These are phyloP conservation scores for Philotrypesis tridentata DNA, from an alignment of 1,140 invertebrate genomes.

Conservation along the genomic window DNA sequence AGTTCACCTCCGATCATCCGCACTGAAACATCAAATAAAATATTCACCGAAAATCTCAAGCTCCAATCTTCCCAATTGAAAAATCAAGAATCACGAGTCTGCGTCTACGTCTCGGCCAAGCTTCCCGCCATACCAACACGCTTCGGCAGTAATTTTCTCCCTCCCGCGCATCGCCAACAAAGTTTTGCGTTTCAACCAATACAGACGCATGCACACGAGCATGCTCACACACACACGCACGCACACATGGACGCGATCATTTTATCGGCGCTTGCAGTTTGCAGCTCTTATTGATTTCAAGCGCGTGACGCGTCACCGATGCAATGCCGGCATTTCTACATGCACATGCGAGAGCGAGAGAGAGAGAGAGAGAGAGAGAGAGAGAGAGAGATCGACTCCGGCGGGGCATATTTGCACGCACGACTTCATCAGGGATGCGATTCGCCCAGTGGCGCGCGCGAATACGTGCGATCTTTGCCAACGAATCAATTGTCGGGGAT, in stretches of 20 bases:
- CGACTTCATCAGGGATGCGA: slow-evolving; percentile 41
- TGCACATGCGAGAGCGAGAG: neutral
- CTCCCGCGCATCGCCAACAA: slow-evolving; percentile 7
- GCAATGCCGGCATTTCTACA: neutral
- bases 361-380: neutral
- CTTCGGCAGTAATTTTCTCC: neutral
- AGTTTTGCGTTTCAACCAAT: neutral
- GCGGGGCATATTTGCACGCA: slow-evolving; percentile 45
- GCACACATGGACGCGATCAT: neutral
- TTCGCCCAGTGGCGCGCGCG: slow-evolving; percentile 3
- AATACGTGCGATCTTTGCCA: slow-evolving; percentile 49
- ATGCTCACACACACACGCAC: neutral
- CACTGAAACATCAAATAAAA: neutral
- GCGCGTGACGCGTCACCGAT: slow-evolving; percentile 11
- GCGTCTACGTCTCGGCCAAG: neutral
- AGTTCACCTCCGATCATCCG: too few relatives aligned
- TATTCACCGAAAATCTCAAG: neutral
- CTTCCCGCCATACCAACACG: neutral
- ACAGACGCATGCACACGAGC: neutral
- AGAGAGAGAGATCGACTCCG: neutral
- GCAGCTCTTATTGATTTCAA: slow-evolving; percentile 21
- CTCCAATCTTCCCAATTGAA: neutral
- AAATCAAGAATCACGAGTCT: neutral
- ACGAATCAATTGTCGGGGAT: slow-evolving; percentile 41
- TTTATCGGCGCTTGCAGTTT: slow-evolving; percentile 30